phyloP scores from a whole-genome alignment of 2,888 invertebrate species.

The Phoenoteleia sp. region DNA sequence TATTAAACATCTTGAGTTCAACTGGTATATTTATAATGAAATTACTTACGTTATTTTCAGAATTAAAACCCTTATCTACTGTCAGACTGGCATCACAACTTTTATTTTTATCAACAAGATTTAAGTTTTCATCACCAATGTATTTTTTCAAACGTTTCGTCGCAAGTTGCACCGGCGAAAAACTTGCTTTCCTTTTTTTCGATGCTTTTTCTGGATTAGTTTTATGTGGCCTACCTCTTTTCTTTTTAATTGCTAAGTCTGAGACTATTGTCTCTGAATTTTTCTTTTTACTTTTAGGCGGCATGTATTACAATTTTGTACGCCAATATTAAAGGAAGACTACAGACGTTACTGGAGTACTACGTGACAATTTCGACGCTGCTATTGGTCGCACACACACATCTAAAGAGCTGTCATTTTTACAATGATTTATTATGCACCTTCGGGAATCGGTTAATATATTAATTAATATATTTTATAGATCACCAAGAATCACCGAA shows the following conservation, averaged over 20 bases:
- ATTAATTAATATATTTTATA: not conserved
- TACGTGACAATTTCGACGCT: not conserved
- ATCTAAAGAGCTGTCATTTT: not conserved
- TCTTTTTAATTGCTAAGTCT: not conserved
- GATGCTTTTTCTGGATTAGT: not conserved
- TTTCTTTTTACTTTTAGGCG: not conserved
- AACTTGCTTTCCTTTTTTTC: not conserved
- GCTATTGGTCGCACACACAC: conserved; percentile 11
- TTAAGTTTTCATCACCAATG: not conserved
- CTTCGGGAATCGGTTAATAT: conserved; percentile 11
- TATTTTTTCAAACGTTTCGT: not conserved
- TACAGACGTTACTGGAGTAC: not conserved
- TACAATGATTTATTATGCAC: not conserved
- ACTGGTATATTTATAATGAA: not conserved
- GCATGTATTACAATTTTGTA: not conserved
- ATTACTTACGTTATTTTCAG: not conserved
- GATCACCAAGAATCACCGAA: not conserved
- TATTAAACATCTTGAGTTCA: not conserved
- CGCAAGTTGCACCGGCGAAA: not conserved
- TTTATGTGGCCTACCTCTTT: not conserved
- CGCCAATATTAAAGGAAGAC: not conserved
- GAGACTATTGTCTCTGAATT: not conserved
- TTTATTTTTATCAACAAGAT: not conserved
- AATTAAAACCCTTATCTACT: not conserved
- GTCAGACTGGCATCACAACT: not conserved